Percentiles rank a stretch among this genome's conserved stretches.
phyloP scores from a whole-genome alignment of 2,888 invertebrate species.

The Polydrusus tereticollis region DNA sequence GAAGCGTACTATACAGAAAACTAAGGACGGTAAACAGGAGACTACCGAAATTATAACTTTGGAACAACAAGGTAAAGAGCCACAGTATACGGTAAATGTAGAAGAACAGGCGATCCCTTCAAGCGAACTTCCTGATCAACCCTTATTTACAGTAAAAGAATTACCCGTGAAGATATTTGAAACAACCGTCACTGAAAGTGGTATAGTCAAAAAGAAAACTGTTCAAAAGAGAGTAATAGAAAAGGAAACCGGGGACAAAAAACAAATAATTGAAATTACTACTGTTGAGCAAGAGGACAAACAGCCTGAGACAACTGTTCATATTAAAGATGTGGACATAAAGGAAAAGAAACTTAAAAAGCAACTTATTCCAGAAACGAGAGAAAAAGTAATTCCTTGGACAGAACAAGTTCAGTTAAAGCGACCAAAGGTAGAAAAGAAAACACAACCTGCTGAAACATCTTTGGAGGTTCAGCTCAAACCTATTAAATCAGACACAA shows the following conservation, averaged over 20 bases:
- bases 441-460: slow-evolving; percentile 61
- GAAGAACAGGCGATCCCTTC: slow-evolving; percentile 59
- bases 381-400: slow-evolving; percentile 68
- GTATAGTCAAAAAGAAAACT: slow-evolving; percentile 55
- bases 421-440: slow-evolving; percentile 59
- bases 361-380: slow-evolving; percentile 58
- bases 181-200: slow-evolving; percentile 44
- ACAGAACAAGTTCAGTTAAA: slow-evolving; percentile 73
- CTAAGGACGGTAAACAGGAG: slow-evolving; percentile 60
- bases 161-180: slow-evolving; percentile 41
- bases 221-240: slow-evolving; percentile 63
- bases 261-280: slow-evolving; percentile 60
- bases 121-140: neutral
- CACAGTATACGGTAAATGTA: slow-evolving; percentile 59
- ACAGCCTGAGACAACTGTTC: slow-evolving; percentile 60
- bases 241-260: slow-evolving; percentile 60
- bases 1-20: slow-evolving; percentile 57
- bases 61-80: slow-evolving; percentile 69
- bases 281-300: slow-evolving; percentile 63
- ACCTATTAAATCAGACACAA: slow-evolving; percentile 38
- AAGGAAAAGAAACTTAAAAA: slow-evolving; percentile 64
- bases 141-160: slow-evolving; percentile 51
- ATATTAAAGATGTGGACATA: slow-evolving; percentile 48
- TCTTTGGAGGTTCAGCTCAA: slow-evolving; percentile 53
- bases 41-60: slow-evolving; percentile 66